Evolutionary conservation across 2,113 vertebrate species (phyloP).

Genomic region (Oryzias curvinotus): DNA sequence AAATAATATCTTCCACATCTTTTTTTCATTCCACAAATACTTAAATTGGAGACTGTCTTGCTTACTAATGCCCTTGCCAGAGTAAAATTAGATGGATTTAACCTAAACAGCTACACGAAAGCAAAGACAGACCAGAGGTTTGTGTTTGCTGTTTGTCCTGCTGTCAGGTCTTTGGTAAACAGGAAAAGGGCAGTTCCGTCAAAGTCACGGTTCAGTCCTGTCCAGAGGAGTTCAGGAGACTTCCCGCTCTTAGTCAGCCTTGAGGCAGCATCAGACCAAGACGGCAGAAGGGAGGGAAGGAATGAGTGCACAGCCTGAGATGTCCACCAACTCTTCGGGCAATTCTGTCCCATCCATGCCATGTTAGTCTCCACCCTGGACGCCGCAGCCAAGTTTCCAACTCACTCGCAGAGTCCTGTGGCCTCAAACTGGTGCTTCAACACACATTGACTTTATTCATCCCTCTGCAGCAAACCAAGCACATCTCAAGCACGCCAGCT

Average conservation of each 20-base stretch:
- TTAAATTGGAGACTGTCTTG: neutral
- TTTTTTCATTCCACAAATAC: conserved; percentile 9
- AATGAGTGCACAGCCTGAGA: conserved; percentile 25
- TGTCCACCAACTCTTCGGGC: conserved; percentile 25
- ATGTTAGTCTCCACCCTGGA: conserved; percentile 16
- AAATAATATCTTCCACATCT: neutral
- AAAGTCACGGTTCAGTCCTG: conserved; percentile 31
- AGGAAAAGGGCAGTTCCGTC: conserved; percentile 56
- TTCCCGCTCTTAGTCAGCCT: conserved; percentile 50
- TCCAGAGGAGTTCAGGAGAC: conserved; percentile 45
- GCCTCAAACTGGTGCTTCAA: conserved; percentile 30
- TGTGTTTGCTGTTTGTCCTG: conserved; percentile 47
- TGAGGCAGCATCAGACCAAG: conserved; percentile 23
- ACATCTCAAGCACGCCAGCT: conserved; percentile 11
- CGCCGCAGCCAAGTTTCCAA: conserved; percentile 50
- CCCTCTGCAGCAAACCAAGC: conserved; percentile 25
- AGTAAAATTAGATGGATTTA: conserved; percentile 40
- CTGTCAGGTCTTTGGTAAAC: conserved; percentile 49
- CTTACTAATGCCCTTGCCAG: conserved; percentile 22
- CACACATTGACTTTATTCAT: conserved; percentile 27
- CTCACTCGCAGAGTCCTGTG: conserved; percentile 11
- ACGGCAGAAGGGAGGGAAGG: conserved; percentile 28
- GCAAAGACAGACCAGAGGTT: conserved; percentile 26
- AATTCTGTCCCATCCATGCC: conserved; percentile 28
- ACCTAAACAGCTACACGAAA: conserved; percentile 31